Percentiles rank a stretch among this genome's conserved stretches.
Evolutionary conservation across 2,888 invertebrate genomes (phyloP).

Genomic region (Nymphalis c-album): DNA sequence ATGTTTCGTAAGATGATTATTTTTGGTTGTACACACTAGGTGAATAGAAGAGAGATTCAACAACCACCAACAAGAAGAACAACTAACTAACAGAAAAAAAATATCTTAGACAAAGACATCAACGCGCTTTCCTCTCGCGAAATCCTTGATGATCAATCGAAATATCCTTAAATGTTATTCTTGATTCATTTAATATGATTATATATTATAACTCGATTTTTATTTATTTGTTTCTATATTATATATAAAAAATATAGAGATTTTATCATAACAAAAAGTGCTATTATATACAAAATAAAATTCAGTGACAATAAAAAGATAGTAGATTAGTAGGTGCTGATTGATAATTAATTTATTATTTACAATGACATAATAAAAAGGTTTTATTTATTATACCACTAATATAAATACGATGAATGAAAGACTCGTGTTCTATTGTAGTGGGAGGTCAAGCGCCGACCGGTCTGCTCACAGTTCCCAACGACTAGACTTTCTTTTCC

Average conservation of each 20-base stretch:
- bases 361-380: slow-evolving; percentile 16
- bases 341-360: slow-evolving; percentile 3
- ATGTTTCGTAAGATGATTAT: too few species aligned
- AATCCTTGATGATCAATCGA: too few species aligned
- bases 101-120: slow-evolving; percentile 46
- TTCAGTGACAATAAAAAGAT: too few species aligned
- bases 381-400: slow-evolving; percentile 16
- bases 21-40: too few species aligned
- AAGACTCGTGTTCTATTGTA: slow-evolving; percentile 28
- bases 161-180: too few species aligned
- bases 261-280: too few species aligned
- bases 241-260: too few species aligned
- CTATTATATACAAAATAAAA: background rate
- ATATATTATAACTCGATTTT: too few species aligned
- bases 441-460: slow-evolving; percentile 68
- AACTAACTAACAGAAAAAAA: background rate
- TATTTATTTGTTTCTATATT: too few species aligned
- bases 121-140: slow-evolving; percentile 42
- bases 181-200: too few species aligned
- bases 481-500: slow-evolving; percentile 72
- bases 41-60: too few species aligned
- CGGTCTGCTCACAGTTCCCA: slow-evolving; percentile 48
- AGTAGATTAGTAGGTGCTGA: background rate
- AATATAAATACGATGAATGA: slow-evolving; percentile 31
- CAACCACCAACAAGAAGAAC: too few species aligned